A percentile compares a stretch with the other conserved stretches of the same genome.
These are phyloP conservation scores for Heliconius ismenius DNA, from an alignment of 2,888 invertebrate species.

Conservation along the genomic window DNA sequence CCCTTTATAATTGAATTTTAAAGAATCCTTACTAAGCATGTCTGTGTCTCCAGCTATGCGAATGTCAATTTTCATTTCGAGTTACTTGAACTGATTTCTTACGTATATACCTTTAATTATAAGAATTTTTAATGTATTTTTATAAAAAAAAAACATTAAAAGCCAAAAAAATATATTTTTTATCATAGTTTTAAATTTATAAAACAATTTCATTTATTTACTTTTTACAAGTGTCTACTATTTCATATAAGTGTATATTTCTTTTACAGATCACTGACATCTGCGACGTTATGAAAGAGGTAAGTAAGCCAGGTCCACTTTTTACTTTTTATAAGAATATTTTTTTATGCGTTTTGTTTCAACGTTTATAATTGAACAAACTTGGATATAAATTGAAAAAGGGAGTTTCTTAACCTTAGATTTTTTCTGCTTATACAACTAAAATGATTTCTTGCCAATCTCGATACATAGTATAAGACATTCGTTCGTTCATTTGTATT, in stretches of 20 bases:
- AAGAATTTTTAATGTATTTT: too few relatives aligned
- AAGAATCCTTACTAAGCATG: not conserved
- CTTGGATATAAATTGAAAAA: too few relatives aligned
- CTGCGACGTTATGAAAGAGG: conserved; percentile 31
- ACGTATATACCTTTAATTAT: not conserved
- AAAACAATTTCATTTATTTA: too few relatives aligned
- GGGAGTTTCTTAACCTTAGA: too few relatives aligned
- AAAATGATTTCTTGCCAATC: not conserved
- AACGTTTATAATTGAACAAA: not conserved
- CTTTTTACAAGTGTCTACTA: not conserved
- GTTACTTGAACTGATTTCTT: not conserved
- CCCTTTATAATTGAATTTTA: not conserved
- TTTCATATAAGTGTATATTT: not conserved
- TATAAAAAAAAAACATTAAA: too few relatives aligned
- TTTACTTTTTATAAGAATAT: not conserved
- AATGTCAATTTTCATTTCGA: too few relatives aligned
- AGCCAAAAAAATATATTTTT: too few relatives aligned
- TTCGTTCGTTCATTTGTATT: too few relatives aligned
- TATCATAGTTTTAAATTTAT: too few relatives aligned
- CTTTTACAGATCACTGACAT: conserved; percentile 32
- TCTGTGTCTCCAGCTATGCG: not conserved
- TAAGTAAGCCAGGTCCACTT: not conserved
- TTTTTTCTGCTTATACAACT: too few relatives aligned
- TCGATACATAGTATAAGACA: too few relatives aligned
- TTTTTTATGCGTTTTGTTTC: not conserved